These are phyloP conservation scores for Dendrocincla tyrannina DNA, from an alignment of 2,797 vertebrate species.

Conservation along the genomic window DNA sequence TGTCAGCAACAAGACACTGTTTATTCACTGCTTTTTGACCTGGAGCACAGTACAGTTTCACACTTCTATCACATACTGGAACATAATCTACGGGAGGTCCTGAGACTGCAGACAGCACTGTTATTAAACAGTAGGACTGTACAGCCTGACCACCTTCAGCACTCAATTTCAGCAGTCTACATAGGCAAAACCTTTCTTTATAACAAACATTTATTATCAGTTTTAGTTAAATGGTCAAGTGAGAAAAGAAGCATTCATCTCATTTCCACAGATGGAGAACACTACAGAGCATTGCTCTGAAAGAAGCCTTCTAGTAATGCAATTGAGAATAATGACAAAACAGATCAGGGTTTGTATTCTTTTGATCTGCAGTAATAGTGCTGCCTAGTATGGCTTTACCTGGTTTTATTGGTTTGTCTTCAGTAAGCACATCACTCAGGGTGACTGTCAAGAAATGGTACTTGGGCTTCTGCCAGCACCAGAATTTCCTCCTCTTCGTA, in stretches of 20 bases:
- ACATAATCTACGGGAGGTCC: not conserved
- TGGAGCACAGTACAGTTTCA: not conserved
- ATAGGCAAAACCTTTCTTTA: not conserved
- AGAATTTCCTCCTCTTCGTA: constrained; percentile 83
- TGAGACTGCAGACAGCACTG: not conserved
- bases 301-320: not conserved
- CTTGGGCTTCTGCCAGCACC: constrained; percentile 91
- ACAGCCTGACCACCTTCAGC: not conserved
- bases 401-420: constrained; percentile 80
- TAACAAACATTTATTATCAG: not conserved
- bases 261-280: not conserved
- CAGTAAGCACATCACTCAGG: constrained; percentile 85
- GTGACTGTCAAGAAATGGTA: constrained; percentile 84
- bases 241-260: not conserved
- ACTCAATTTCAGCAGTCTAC: not conserved
- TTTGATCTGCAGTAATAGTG: not conserved
- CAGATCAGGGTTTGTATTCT: not conserved
- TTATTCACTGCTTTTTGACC: not conserved
- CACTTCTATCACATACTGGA: not conserved
- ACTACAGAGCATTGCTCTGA: not conserved
- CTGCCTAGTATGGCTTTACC: constrained; percentile 71
- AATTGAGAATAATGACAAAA: not conserved
- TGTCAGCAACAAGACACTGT: not conserved
- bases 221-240: not conserved
- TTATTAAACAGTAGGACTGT: not conserved